These are phyloP conservation scores for Spatulosminthurus flaviceps DNA, from an alignment of 2,888 invertebrate genomes.

Conservation along the genomic window DNA sequence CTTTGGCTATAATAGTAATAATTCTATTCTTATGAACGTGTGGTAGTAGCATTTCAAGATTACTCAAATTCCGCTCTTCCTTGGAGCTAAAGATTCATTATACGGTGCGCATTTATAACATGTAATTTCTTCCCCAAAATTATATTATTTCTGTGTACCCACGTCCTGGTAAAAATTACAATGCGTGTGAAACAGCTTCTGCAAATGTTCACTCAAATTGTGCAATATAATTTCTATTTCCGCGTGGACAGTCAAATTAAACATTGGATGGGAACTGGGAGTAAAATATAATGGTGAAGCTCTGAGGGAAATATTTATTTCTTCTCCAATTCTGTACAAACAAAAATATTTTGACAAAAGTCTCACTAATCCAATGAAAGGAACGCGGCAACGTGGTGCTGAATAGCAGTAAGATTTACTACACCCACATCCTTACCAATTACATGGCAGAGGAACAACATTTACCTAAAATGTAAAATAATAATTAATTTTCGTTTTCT, in stretches of 20 bases:
- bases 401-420: too few relatives aligned
- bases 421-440: too few relatives aligned
- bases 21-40: background rate
- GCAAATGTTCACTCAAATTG: background rate
- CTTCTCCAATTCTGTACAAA: too few relatives aligned
- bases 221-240: slow-evolving; percentile 14
- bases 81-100: background rate
- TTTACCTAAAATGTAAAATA: too few relatives aligned
- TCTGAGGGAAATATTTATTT: background rate
- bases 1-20: background rate
- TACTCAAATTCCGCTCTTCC: background rate
- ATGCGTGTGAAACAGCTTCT: background rate
- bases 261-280: too few relatives aligned
- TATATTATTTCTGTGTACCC: background rate
- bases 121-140: background rate
- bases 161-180: background rate
- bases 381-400: too few relatives aligned
- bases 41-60: background rate
- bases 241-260: background rate
- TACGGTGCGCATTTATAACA: background rate
- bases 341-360: too few relatives aligned
- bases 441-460: too few relatives aligned
- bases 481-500: too few relatives aligned
- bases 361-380: too few relatives aligned
- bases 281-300: too few relatives aligned